Base-by-base conservation (phyloP, 2,797 vertebrate species). In the Silurus lanzhouensis region DNA sequence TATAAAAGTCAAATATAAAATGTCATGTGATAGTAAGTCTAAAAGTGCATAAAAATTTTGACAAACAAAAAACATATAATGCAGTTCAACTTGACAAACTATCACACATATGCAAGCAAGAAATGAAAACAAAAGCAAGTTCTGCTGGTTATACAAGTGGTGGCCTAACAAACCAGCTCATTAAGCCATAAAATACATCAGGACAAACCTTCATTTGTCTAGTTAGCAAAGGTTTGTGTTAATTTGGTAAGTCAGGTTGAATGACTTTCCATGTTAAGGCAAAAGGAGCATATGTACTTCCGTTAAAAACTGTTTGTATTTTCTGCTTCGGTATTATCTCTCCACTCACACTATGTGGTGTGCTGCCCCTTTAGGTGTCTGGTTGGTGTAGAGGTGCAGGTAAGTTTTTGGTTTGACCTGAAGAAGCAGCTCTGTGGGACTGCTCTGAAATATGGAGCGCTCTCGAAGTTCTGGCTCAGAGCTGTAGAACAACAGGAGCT, bases 331-430 rank as follows among this genome's bases (percentile, higher is more conserved):
- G 19, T 44, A 58, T 9, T 20, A 17, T 57, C 6, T 78, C 27
- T 80, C 4, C 0, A 89, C 90, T 88, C 84, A 91, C 92, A 91
- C 57, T 52, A 87, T 81, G 76, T 85, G 87, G 25, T 90, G 90
- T 9, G 90, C 86, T 1, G 91, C 89, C 90, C 94, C 95, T 88
- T 94, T 92, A 8, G 93, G 95, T 86, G 86, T 91, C 63, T 89
- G 92, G 88, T 93, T 95, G 89, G 93, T 94, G 91, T 95, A 96
- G 85, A 96, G 92, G 90, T 96, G 95, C 86, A 96, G 92, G 86
- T 92, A 93, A 90, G 91, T 91, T 9, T 90, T 85, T 71, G 94
- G 91, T 89, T 95, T 95, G 85, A 96, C 92, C 85, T 93, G 93
- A 82, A 96, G 94, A 86, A 91, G 92, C 75, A 88, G 88, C 68